These are phyloP conservation scores for Apamea sordens DNA, from an alignment of 2,888 invertebrate species.

Conservation along the genomic window DNA sequence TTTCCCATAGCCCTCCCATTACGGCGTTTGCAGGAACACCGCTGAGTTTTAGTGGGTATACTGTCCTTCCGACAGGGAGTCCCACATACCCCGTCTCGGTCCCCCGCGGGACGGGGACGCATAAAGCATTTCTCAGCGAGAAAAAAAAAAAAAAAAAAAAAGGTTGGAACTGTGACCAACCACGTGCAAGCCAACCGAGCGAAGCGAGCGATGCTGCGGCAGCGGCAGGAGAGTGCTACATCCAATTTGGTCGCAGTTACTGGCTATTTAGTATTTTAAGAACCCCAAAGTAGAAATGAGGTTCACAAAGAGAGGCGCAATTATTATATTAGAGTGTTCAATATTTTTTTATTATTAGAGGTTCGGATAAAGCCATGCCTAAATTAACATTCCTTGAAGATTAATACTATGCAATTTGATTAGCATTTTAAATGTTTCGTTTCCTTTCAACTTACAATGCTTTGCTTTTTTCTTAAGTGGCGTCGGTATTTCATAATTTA, in stretches of 20 bases:
- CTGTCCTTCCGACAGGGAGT: no score
- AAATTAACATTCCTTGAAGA: conserved; percentile 63
- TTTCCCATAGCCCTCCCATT: no score
- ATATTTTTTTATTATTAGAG: not conserved
- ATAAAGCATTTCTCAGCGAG: no score
- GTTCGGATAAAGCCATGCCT: not conserved
- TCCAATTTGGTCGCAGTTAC: not conserved
- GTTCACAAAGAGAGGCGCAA: not conserved
- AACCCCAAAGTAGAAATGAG: not conserved
- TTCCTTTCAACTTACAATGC: conserved; percentile 41
- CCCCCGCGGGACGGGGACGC: no score
- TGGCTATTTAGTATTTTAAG: not conserved
- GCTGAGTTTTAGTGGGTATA: no score
- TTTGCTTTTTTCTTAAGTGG: conserved; percentile 7
- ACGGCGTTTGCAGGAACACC: no score
- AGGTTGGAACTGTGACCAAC: no score
- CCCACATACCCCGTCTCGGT: no score
- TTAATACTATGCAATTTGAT: conserved; percentile 40
- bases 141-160: no score
- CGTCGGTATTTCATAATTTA: conserved; percentile 27
- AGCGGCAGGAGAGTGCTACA: no score
- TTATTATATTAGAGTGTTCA: not conserved
- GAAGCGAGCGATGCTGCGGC: no score
- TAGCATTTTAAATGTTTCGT: conserved; percentile 39
- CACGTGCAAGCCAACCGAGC: no score